These are phyloP conservation scores for Pyrrhosoma nymphula DNA, from an alignment of 2,888 invertebrate species.

Conservation along the genomic window DNA sequence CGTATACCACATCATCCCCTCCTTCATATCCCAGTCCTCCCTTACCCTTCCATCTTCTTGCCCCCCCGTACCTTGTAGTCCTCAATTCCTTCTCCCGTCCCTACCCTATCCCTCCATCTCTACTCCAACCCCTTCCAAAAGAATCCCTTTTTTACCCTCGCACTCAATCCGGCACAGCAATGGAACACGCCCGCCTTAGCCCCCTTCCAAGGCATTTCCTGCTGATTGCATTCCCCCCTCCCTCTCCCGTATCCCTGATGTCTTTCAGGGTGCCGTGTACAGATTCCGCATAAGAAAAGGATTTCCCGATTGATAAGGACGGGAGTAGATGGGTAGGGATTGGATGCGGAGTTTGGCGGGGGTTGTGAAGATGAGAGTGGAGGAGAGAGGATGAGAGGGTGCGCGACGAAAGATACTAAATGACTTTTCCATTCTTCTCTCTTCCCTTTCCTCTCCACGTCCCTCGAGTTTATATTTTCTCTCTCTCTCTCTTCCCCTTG, in stretches of 20 bases:
- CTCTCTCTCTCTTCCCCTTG: not conserved
- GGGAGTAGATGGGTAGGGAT: not conserved
- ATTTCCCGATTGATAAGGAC: slow-evolving; percentile 32
- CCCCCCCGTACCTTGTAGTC: not conserved
- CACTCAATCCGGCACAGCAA: not conserved
- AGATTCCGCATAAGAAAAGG: slow-evolving; percentile 51
- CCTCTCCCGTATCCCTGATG: not conserved
- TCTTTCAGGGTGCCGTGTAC: not conserved
- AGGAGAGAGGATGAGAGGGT: not conserved
- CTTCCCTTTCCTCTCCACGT: not conserved
- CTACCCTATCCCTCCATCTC: too few species aligned
- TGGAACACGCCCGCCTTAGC: slow-evolving; percentile 32
- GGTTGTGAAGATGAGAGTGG: too few species aligned
- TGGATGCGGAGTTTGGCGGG: not conserved
- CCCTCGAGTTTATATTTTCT: not conserved
- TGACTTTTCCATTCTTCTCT: not conserved
- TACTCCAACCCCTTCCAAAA: not conserved
- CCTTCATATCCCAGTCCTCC: not conserved
- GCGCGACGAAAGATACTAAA: not conserved
- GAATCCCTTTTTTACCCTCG: not conserved
- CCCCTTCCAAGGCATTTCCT: slow-evolving; percentile 43
- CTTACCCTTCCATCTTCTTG: not conserved
- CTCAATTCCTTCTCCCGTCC: too few species aligned
- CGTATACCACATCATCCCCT: not conserved
- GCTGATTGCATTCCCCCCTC: slow-evolving; percentile 39